phyloP scores from a whole-genome alignment of 2,888 invertebrate genomes.

The Drosophila kanekoi region DNA sequence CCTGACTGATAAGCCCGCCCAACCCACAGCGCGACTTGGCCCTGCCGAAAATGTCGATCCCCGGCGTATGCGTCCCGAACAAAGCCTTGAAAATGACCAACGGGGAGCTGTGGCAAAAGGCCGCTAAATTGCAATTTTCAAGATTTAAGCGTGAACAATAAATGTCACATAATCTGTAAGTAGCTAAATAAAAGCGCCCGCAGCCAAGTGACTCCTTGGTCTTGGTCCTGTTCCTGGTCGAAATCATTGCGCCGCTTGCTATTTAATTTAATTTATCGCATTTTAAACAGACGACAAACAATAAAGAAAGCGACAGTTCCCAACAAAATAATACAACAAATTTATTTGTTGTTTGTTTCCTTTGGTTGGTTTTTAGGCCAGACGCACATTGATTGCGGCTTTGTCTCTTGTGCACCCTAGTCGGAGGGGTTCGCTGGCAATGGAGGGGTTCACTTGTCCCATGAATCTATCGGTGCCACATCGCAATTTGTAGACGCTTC shows the following conservation, averaged over 20 bases:
- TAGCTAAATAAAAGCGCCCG: slow-evolving; percentile 77
- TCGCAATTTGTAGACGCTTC: slow-evolving; percentile 45
- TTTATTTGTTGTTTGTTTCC: slow-evolving; percentile 69
- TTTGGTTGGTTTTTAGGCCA: slow-evolving; percentile 31
- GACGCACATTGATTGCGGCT: slow-evolving; percentile 70
- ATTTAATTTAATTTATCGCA: slow-evolving; percentile 81
- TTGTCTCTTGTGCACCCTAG: slow-evolving; percentile 44
- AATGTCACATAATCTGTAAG: slow-evolving; percentile 85
- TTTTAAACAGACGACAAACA: slow-evolving; percentile 76
- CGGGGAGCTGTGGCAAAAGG: slow-evolving; percentile 52
- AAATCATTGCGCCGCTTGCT: slow-evolving; percentile 34
- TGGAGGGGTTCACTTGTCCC: neutral
- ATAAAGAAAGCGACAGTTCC: slow-evolving; percentile 43
- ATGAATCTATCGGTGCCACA: slow-evolving; percentile 39
- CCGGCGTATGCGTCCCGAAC: neutral
- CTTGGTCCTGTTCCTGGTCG: neutral
- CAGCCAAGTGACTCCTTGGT: slow-evolving; percentile 33
- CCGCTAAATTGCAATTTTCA: slow-evolving; percentile 78
- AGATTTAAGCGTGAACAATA: slow-evolving; percentile 85
- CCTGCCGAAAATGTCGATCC: slow-evolving; percentile 22
- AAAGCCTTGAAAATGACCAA: slow-evolving; percentile 43
- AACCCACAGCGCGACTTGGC: slow-evolving; percentile 13
- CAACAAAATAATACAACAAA: slow-evolving; percentile 65
- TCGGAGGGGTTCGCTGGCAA: neutral
- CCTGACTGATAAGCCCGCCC: slow-evolving; percentile 62